phyloP scores from a whole-genome alignment of 2,113 vertebrate genomes.

The Papio anubis region DNA sequence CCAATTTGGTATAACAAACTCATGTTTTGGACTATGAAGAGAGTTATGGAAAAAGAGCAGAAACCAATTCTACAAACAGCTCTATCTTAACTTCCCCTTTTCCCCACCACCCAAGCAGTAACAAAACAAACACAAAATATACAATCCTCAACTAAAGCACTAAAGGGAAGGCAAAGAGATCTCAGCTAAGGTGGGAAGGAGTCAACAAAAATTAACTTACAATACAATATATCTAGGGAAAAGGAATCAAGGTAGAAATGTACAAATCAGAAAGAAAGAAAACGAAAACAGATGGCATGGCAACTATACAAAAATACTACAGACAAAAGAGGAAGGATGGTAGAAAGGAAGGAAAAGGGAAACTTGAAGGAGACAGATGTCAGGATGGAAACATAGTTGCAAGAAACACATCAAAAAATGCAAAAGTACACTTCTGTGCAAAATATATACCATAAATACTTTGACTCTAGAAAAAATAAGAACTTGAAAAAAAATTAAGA shows the following conservation, averaged over 20 bases:
- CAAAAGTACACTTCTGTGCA: constrained; percentile 39
- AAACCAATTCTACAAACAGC: not conserved
- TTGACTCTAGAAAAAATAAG: not conserved
- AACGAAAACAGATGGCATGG: constrained; percentile 34
- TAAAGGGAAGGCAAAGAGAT: not conserved
- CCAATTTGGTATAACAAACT: not conserved
- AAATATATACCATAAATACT: not conserved
- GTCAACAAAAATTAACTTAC: not conserved
- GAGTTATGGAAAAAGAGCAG: constrained; percentile 25
- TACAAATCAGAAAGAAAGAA: not conserved
- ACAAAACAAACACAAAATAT: not conserved
- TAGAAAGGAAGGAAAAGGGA: constrained; percentile 52
- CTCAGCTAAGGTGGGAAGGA: not conserved
- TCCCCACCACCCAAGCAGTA: not conserved
- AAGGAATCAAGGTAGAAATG: not conserved
- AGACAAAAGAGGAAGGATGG: constrained; percentile 69
- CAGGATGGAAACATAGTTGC: constrained; percentile 43
- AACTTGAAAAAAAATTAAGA: not conserved
- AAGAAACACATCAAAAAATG: not conserved
- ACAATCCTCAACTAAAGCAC: not conserved
- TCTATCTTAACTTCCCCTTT: constrained; percentile 8
- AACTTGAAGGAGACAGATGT: constrained; percentile 63
- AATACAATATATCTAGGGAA: not conserved
- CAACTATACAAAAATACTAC: constrained; percentile 44
- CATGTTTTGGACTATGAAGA: not conserved